These are phyloP conservation scores for Yoshiicerus persimilis DNA, from an alignment of 1,140 invertebrate species.

Conservation along the genomic window DNA sequence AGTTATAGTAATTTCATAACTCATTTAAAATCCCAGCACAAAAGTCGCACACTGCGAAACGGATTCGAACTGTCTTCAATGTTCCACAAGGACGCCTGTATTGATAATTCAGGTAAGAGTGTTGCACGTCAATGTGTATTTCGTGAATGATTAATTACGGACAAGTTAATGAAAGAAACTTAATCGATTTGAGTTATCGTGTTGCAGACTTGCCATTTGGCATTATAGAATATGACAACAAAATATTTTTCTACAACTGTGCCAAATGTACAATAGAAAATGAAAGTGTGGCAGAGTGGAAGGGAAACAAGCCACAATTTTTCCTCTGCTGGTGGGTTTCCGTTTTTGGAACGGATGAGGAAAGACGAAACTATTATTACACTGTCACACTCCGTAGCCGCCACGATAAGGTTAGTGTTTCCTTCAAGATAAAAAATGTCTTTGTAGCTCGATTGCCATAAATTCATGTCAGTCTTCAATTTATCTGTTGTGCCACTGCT, in stretches of 20 bases:
- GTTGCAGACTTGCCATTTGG: neutral
- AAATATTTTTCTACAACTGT: slow-evolving; percentile 21
- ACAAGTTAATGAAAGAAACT: neutral
- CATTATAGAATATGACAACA: neutral
- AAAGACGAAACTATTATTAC: slow-evolving; percentile 10
- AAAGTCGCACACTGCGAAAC: neutral
- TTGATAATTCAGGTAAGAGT: slow-evolving; percentile 1
- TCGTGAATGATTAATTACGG: neutral
- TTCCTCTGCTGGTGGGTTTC: slow-evolving; percentile 9
- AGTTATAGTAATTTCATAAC: neutral
- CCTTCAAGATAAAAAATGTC: neutral
- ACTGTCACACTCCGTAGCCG: slow-evolving; percentile 8
- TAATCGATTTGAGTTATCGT: neutral
- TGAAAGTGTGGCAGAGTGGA: neutral
- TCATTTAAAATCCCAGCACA: neutral
- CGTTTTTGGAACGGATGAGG: slow-evolving; percentile 4
- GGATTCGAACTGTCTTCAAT: neutral
- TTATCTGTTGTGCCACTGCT: neutral
- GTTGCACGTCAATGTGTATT: neutral
- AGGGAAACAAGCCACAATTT: neutral
- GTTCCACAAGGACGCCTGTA: neutral
- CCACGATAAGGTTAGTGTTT: slow-evolving; percentile 9
- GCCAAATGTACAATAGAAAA: neutral
- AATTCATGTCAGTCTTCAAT: neutral
- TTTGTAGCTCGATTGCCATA: neutral